Percentiles rank a stretch among this genome's conserved stretches.
These are phyloP conservation scores for Nomada goodeniana DNA, from an alignment of 2,888 invertebrate species.

Conservation along the genomic window DNA sequence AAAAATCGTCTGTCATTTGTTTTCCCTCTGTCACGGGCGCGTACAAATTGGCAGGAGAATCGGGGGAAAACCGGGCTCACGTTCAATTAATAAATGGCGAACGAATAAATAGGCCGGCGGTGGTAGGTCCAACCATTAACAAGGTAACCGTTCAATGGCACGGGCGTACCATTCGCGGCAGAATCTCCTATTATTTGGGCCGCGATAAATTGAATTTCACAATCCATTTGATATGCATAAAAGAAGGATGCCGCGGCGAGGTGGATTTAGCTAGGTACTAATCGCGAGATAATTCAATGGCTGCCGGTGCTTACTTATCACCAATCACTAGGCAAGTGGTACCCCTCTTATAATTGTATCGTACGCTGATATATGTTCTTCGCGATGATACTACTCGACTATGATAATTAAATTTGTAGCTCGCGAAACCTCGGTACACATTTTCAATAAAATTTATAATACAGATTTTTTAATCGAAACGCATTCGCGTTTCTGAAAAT, in stretches of 20 bases:
- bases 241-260: constrained; percentile 17
- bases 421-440: too few relatives aligned
- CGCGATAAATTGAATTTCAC: constrained; percentile 50
- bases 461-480: too few relatives aligned
- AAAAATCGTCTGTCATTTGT: constrained; percentile 22
- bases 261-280: constrained; percentile 26
- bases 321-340: not conserved
- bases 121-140: constrained; percentile 33
- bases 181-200: constrained; percentile 32
- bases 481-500: too few relatives aligned
- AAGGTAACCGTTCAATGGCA: constrained; percentile 9
- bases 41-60: not conserved
- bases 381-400: too few relatives aligned
- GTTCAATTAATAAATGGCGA: constrained; percentile 42
- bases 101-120: constrained; percentile 37
- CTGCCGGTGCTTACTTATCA: constrained; percentile 11
- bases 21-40: not conserved
- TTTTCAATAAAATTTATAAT: too few relatives aligned
- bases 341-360: too few relatives aligned
- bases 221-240: constrained; percentile 44
- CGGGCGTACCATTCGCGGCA: not conserved
- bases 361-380: too few relatives aligned
- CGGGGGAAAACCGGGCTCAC: constrained; percentile 6
- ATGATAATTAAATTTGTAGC: too few relatives aligned
- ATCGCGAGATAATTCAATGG: constrained; percentile 7